phyloP scores from a whole-genome alignment of 2,113 vertebrate genomes.

The Seriola dumerili region DNA sequence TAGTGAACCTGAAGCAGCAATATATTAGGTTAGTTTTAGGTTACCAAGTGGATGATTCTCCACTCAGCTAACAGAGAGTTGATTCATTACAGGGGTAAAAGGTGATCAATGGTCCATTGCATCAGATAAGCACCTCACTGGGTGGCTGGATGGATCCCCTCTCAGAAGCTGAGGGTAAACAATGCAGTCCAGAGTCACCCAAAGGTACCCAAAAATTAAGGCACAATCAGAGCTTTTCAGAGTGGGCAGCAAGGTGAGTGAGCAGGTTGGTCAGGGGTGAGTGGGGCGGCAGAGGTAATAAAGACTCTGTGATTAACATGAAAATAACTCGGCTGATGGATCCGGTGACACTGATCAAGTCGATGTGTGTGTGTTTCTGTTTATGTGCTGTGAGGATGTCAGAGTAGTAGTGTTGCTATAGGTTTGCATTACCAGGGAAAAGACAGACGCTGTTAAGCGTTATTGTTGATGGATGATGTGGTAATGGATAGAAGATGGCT shows the following conservation, averaged over 20 bases:
- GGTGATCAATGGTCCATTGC: slow-evolving; percentile 83
- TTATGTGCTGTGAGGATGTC: slow-evolving; percentile 11
- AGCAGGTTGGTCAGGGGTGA: slow-evolving; percentile 42
- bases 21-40: slow-evolving; percentile 71
- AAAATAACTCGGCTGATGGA: slow-evolving; percentile 74
- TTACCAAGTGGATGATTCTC: slow-evolving; percentile 73
- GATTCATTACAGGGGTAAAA: slow-evolving; percentile 75
- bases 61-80: slow-evolving; percentile 69
- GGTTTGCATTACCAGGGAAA: slow-evolving; percentile 26
- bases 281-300: slow-evolving; percentile 54
- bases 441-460: slow-evolving; percentile 37
- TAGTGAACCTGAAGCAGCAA: slow-evolving; percentile 53
- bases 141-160: slow-evolving; percentile 68
- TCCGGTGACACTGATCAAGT: slow-evolving; percentile 30
- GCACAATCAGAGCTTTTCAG: slow-evolving; percentile 79
- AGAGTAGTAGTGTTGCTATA: slow-evolving; percentile 19
- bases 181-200: slow-evolving; percentile 77
- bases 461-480: slow-evolving; percentile 56
- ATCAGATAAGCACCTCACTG: slow-evolving; percentile 82
- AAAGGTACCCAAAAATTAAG: slow-evolving; percentile 68
- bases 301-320: slow-evolving; percentile 61
- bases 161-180: slow-evolving; percentile 68
- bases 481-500: slow-evolving; percentile 58
- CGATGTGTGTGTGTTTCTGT: slow-evolving; percentile 22
- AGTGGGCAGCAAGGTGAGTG: slow-evolving; percentile 56